Percentiles rank a stretch among this genome's conserved stretches.
phyloP scores from a whole-genome alignment of 2,797 vertebrate genomes.

The Tauraco hartlaubi region DNA sequence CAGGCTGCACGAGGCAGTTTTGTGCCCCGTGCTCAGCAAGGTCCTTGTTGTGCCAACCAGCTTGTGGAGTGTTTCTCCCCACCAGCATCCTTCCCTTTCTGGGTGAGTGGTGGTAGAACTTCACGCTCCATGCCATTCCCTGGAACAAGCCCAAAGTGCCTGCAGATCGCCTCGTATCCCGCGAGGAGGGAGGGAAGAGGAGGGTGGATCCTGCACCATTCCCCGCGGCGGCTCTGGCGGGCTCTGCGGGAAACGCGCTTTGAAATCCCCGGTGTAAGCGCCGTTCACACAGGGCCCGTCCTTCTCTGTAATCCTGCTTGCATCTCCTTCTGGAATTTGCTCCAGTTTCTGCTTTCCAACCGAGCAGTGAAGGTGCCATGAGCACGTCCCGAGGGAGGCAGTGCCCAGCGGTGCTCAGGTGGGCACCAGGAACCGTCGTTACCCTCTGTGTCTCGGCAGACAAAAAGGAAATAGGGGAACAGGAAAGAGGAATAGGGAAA shows the following conservation, averaged over 20 bases:
- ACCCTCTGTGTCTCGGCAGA: not conserved
- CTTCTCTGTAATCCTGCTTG: not conserved
- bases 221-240: not conserved
- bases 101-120: not conserved
- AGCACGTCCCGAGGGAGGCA: not conserved
- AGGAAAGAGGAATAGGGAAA: no score
- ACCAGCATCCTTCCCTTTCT: no score
- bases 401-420: not conserved
- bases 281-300: no score
- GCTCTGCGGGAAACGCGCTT: not conserved
- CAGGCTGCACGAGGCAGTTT: not conserved
- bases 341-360: not conserved
- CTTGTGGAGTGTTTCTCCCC: not conserved
- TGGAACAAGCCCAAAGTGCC: not conserved
- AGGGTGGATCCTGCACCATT: not conserved
- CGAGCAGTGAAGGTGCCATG: not conserved
- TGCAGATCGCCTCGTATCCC: no score
- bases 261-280: not conserved
- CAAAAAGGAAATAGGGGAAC: no score
- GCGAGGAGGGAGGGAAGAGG: fast-evolving
- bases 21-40: not conserved
- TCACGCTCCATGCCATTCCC: not conserved
- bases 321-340: fast-evolving
- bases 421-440: not conserved
- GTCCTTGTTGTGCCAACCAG: not conserved